Base-by-base conservation (phyloP, 2,888 invertebrate species). In the Scrobipalpa atriplicella region DNA sequence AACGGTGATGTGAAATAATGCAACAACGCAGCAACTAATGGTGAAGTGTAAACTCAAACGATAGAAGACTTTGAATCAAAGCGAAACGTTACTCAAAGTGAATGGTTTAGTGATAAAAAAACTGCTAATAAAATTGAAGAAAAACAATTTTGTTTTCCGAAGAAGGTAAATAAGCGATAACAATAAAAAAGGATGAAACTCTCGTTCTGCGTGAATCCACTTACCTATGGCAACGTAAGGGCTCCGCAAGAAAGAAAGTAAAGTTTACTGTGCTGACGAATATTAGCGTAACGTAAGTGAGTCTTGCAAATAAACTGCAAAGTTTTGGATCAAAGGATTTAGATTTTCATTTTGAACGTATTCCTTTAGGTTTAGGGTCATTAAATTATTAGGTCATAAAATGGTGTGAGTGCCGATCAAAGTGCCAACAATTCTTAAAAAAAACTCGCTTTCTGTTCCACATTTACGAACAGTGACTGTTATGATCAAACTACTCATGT, bases 171-270 rank as follows among this genome's bases (percentile, higher is more conserved):
- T 74, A 91, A 92, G 90, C 90, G 77, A 85, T 80, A 84, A 84
- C 82, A 82, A 85, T 78, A 80, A 83, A 76, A n/a, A 80, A 80
- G 62, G 65, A 82, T 85, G 85, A 86, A 78, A 73, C 76, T 77
- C 80, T 72, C 70, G 77, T 79, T 83, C 78, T 75, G 85, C 87
- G 85, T 87, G 87, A 86, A 78, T 90, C 89, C 89, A 92, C 92
- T 92, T 89, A 92, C 92, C 92, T 91, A 91, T 84, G 79, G 85
- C 89, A 91, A 92, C 88, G 90, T 89, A 92, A 91, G 92, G 92
- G 90, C 92, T 92, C 92, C 92, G 92, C 92, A 92, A 92, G 91
- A 92, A 92, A 92, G 83, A 92, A 92, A 92, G 83, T 89, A 92
- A 91, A 87, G 81, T 92, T 90, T 88, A 92, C 90, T 90, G 92